Percentiles rank a stretch among this genome's conserved stretches.
phyloP scores from a whole-genome alignment of 1,140 invertebrate species.

The Panagrolaimus sp. region DNA sequence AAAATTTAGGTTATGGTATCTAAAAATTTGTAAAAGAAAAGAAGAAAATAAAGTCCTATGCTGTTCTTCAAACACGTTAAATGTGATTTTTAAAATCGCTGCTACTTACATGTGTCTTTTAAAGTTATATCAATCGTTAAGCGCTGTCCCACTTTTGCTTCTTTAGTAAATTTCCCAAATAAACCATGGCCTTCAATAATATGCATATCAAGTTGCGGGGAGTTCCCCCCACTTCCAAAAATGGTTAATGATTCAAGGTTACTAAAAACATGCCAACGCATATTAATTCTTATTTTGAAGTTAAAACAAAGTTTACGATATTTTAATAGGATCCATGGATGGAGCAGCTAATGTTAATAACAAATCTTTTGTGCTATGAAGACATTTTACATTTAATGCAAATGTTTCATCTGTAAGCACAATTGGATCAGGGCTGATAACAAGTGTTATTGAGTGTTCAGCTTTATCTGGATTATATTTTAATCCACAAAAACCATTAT shows the following conservation, averaged over 20 bases:
- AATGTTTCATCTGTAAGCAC: constrained; percentile 1
- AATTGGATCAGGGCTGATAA: constrained; percentile 5
- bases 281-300: too few relatives aligned
- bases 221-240: not conserved
- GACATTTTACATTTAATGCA: constrained; percentile 5
- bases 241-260: not conserved
- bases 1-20: too few relatives aligned
- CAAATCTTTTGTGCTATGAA: not conserved
- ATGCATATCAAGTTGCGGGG: not conserved
- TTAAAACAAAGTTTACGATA: too few relatives aligned
- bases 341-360: not conserved
- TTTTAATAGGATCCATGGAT: not conserved
- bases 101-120: not conserved
- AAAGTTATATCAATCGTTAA: not conserved
- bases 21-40: too few relatives aligned
- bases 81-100: too few relatives aligned
- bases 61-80: too few relatives aligned
- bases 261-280: not conserved
- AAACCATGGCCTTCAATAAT: constrained; percentile 9
- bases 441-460: constrained; percentile 2
- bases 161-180: not conserved
- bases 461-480: constrained; percentile 1
- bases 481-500: constrained; percentile 7
- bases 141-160: not conserved
- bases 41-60: too few relatives aligned